A percentile compares a stretch with the other conserved stretches of the same genome.
These are phyloP conservation scores for Bos indicus DNA, from an alignment of 2,113 vertebrate genomes.

Conservation along the genomic window DNA sequence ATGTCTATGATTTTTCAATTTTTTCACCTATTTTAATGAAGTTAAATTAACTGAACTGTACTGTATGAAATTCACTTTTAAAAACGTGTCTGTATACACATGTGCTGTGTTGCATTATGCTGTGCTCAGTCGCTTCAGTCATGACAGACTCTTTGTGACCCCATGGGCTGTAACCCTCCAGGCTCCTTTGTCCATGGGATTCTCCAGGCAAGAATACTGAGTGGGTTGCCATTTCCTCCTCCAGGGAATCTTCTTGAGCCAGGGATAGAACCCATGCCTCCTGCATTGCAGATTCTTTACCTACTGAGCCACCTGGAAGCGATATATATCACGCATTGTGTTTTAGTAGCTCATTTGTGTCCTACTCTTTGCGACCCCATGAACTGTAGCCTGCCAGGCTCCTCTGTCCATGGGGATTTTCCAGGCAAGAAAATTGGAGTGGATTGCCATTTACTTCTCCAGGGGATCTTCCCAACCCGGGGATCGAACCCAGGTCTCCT, in stretches of 20 bases:
- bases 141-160: neutral
- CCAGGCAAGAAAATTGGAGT: neutral
- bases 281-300: neutral
- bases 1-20: neutral
- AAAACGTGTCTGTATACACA: neutral
- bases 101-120: neutral
- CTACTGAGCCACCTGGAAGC: neutral
- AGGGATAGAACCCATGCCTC: neutral
- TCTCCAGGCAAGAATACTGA: neutral
- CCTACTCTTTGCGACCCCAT: neutral
- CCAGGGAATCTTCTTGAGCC: neutral
- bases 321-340: neutral
- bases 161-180: neutral
- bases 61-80: neutral
- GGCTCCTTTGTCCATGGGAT: neutral
- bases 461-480: neutral
- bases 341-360: neutral
- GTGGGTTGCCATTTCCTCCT: neutral
- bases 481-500: neutral
- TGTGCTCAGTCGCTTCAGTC: neutral
- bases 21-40: neutral
- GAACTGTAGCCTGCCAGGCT: neutral
- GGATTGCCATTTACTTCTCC: neutral
- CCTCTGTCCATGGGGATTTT: neutral
- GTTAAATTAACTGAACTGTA: neutral